Percentiles rank a stretch among this genome's conserved stretches.
These are phyloP conservation scores for Papilio dardanus DNA, from an alignment of 1,140 invertebrate genomes.

Conservation along the genomic window DNA sequence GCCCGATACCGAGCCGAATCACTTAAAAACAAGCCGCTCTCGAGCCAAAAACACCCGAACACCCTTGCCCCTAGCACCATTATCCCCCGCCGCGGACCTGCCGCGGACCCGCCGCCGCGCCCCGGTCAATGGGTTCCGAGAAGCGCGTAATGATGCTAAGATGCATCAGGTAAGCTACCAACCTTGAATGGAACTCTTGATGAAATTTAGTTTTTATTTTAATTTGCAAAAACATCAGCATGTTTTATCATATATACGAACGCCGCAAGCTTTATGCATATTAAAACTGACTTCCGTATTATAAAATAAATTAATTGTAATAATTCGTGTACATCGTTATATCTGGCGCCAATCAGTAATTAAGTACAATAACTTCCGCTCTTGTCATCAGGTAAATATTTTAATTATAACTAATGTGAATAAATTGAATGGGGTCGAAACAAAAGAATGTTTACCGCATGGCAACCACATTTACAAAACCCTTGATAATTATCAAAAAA, in stretches of 20 bases:
- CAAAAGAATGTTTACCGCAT: background rate
- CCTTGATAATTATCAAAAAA: background rate
- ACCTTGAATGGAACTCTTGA: background rate
- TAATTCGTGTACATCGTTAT: background rate
- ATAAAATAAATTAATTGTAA: background rate
- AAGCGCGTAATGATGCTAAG: slow-evolving; percentile 56
- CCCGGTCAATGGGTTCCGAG: slow-evolving; percentile 73
- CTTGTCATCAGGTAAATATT: slow-evolving; percentile 4
- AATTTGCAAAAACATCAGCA: background rate
- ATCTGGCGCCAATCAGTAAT: background rate
- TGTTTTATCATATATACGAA: background rate
- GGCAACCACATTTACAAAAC: slow-evolving; percentile 12
- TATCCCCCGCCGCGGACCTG: background rate
- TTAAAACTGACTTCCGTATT: background rate
- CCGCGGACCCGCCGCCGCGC: background rate
- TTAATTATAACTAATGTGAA: background rate
- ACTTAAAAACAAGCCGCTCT: slow-evolving; percentile 48
- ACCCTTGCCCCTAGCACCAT: slow-evolving; percentile 46
- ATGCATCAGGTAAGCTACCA: background rate
- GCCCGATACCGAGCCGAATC: slow-evolving; percentile 55
- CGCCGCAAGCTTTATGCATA: background rate
- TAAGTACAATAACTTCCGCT: background rate
- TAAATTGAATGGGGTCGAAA: background rate
- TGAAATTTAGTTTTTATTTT: background rate
- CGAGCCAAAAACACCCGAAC: slow-evolving; percentile 49